Percentiles rank a stretch among this genome's conserved stretches.
These are phyloP conservation scores for Odocoileus virginianus DNA, from an alignment of 2,113 vertebrate species.

Conservation along the genomic window DNA sequence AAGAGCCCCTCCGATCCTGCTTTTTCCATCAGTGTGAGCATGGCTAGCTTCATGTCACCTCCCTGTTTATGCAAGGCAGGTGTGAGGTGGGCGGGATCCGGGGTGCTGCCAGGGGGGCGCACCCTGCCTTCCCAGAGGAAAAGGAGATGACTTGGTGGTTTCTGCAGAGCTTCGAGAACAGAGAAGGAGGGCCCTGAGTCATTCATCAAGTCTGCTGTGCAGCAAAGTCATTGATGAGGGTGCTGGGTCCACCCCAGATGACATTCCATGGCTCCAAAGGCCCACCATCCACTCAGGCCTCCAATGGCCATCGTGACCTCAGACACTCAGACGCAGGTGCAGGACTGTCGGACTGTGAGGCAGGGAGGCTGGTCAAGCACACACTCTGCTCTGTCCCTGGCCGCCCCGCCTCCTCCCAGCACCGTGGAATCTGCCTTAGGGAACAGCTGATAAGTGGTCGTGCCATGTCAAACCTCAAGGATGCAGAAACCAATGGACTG, in stretches of 20 bases:
- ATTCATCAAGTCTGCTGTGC: neutral
- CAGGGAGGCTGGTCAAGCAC: neutral
- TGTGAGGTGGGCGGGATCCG: neutral
- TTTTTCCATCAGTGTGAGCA: neutral
- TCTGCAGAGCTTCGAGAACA: neutral
- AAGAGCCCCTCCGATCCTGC: neutral
- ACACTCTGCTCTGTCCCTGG: neutral
- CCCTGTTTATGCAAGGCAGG: neutral
- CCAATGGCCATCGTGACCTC: neutral
- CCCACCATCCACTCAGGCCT: neutral
- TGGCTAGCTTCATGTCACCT: neutral
- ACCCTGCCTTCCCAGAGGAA: neutral
- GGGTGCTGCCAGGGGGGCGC: neutral
- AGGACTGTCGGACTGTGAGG: neutral
- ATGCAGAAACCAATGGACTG: slow-evolving; percentile 16
- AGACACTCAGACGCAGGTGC: neutral
- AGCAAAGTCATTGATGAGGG: neutral
- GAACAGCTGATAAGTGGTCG: slow-evolving; percentile 6
- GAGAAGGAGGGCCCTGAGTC: neutral
- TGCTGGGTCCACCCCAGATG: neutral
- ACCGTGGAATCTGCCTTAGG: neutral
- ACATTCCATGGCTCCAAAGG: neutral
- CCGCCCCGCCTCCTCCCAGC: neutral
- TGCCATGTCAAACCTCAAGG: slow-evolving; percentile 47
- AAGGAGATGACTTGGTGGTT: neutral